Evolutionary conservation across 2,113 vertebrate genomes (phyloP), one percentile per base, ranked within the genome.

Genomic region (Peromyscus maniculatus): DNA sequence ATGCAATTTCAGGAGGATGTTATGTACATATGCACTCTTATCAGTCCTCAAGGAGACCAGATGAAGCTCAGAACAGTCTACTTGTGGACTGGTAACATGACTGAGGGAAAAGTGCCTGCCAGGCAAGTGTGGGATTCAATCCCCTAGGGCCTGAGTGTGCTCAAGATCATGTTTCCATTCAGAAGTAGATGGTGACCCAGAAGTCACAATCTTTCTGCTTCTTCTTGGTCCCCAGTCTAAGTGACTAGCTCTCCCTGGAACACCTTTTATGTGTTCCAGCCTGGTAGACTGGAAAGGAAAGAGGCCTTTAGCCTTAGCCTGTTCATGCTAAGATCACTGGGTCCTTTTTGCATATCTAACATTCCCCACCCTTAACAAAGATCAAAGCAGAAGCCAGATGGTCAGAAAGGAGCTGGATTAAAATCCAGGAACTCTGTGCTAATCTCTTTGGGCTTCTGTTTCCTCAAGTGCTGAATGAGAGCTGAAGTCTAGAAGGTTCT

Each of bases 401-500:
- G 0, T 43, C 36, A 83, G 83, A 91, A 97, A 19, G 52, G 24
- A 36, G 72, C 7, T 79, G 79, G 87, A 84, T 89, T 89, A 77
- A 95, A 91, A 33, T 82, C 2, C 59, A 67, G 9, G 59, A 91
- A 36, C 16, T 78, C 28, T 12, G 5, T 82, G 52, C 64, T 84
- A 75, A 13, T 83, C 11, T 57, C 11, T 57, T 86, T 89, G 67
- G n/a, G 31, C n/a, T 10, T 83, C 36, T 66, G 11, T 71, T 95
- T 94, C 62, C 67, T 66, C 67, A 83, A 82, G 72, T 80, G 52
- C 43, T 78, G 15, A 95, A 87, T 43, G 16, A 82, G 33, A 94
- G 16, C 16, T 39, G 77, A 93, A 91, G 86, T 92, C 62, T 90
- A 75, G 67, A 97, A 87, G 39, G 46, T 72, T 95, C 57, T 91